Conservation (phyloP, 2,888 invertebrate genomes). For the Synergus gifuensis region DNA sequence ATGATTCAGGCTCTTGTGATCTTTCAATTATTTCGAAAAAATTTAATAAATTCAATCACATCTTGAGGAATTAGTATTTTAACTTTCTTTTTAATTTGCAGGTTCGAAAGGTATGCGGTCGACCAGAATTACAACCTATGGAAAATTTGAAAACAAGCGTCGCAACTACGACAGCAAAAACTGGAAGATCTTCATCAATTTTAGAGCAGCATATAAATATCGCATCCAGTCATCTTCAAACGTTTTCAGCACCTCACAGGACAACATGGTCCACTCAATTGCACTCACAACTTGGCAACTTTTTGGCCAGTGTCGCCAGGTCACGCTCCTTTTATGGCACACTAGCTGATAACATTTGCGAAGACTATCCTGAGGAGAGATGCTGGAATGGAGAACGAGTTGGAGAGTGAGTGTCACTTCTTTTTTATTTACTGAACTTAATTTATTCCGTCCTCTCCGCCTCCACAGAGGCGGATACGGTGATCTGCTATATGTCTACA, state of each 20-base stretch:
- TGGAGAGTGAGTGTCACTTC: constrained; percentile 84
- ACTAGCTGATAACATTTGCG: constrained; percentile 89
- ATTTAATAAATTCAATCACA: neutral
- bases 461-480: neutral
- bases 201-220: constrained; percentile 79
- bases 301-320: constrained; percentile 76
- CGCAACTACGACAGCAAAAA: constrained; percentile 19
- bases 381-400: constrained; percentile 91
- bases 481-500: neutral
- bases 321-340: constrained; percentile 91
- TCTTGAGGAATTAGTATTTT: neutral
- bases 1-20: neutral
- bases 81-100: constrained; percentile 57
- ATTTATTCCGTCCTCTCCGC: constrained; percentile 10
- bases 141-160: constrained; percentile 43
- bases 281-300: constrained; percentile 74
- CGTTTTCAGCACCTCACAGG: constrained; percentile 64
- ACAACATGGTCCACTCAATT: constrained; percentile 72
- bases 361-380: constrained; percentile 83
- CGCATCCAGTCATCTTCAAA: constrained; percentile 59
- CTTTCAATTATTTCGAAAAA: neutral
- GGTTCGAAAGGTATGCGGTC: constrained; percentile 74
- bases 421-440: constrained; percentile 11
- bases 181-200: constrained; percentile 74
- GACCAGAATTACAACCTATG: constrained; percentile 62